Evolutionary conservation across 2,888 invertebrate genomes (phyloP), one percentile per base, ranked within the genome.

Genomic region (Sesamia inferens): DNA sequence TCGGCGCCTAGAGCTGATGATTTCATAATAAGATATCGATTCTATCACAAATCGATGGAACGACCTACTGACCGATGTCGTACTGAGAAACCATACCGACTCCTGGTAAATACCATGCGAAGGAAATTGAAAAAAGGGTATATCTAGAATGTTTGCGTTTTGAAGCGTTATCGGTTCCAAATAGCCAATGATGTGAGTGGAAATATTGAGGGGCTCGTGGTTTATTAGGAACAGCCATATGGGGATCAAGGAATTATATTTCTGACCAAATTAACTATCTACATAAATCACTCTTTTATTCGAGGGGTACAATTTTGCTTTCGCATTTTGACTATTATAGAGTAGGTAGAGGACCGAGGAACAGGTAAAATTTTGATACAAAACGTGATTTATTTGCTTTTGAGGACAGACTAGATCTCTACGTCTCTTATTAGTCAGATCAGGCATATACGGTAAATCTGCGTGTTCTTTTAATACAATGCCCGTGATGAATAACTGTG

Each of bases 11-110:
- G 39, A 71, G 70, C 79, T 86, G 76, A 87, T 90, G 78, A 88
- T 87, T 90, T 89, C 87, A 85, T 83, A 81, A 85, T 79, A 79
- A 77, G 51, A 31, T 79, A 90, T 90, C 75, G 89, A 90, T 88
- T 83, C 75, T 24, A 74, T 48, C 71, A 62, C 68, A 82, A 72
- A 87, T 90, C 88, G 88, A 90, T 89, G 69, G 44, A 61, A 66
- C 79, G 85, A 77, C 85, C 86, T 85, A 85, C 83, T 85, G 83
- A 86, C 85, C 86, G 76, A n/a, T 65, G 61, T 55, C 42, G 64
- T 82, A 79, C 73, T 62, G 48, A 74, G 82, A 79, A 78, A 70
- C 48, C 62, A 42, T 68, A 62, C 62, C 22, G 76, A 71, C 48
- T 62, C 47, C 68, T 64, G 31, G 31, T 31, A 31, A 31, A 31